These are phyloP conservation scores for Platorchestia sp. DNA, from an alignment of 1,140 invertebrate genomes.

Conservation along the genomic window DNA sequence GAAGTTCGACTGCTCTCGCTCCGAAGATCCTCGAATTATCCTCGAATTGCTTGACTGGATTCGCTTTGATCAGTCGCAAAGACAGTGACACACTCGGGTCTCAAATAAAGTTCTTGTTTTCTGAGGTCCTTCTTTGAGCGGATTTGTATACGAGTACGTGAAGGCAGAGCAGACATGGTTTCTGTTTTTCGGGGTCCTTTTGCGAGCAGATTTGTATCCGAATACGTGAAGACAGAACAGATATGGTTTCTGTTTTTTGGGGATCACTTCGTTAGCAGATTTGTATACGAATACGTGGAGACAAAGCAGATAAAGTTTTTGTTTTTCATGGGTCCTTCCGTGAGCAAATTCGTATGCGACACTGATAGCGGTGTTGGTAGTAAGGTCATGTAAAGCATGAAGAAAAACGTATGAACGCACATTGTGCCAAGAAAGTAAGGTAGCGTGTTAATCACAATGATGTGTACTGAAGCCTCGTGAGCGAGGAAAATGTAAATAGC, in stretches of 20 bases:
- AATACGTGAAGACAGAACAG: no score
- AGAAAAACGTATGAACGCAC: no score
- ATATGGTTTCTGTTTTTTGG: no score
- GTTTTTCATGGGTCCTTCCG: no score
- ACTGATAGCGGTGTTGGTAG: no score
- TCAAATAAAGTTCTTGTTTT: background rate
- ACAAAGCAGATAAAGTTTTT: no score
- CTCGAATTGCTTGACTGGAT: background rate
- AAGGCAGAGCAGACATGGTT: background rate
- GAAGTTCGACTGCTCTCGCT: background rate
- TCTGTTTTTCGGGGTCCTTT: no score
- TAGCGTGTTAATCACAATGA: no score
- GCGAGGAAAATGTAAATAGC: no score
- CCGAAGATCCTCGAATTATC: constrained; percentile 4
- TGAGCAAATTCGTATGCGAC: background rate
- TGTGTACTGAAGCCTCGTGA: no score
- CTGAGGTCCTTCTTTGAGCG: background rate
- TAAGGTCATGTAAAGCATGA: no score
- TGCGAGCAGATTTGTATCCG: background rate
- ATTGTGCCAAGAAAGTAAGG: no score
- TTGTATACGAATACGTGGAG: background rate
- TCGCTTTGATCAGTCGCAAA: constrained; percentile 16
- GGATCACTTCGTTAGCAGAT: background rate
- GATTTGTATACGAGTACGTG: background rate
- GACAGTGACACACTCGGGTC: background rate